Evolutionary conservation across 1,140 invertebrate genomes (phyloP).

Genomic region (Papilio helenus): DNA sequence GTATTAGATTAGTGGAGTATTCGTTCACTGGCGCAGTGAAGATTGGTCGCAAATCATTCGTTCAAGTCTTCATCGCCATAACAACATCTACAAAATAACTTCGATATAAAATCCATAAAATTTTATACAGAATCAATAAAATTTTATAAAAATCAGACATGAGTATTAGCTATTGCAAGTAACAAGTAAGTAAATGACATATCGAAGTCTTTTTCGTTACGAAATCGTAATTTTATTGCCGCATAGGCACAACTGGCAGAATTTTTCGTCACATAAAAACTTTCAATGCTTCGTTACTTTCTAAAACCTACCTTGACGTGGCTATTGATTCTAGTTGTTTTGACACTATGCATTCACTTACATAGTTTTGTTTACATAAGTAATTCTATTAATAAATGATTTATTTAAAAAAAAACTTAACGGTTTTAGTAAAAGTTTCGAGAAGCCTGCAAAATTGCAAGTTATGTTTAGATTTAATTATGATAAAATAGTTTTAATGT

Average conservation of each 20-base stretch:
- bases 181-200: background rate
- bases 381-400: background rate
- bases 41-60: no score
- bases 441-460: background rate
- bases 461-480: background rate
- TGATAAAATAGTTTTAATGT: no score
- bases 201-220: background rate
- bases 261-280: slow-evolving; percentile 11
- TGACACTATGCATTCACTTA: background rate
- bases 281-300: slow-evolving; percentile 20
- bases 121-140: no score
- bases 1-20: no score
- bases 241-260: slow-evolving; percentile 8
- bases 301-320: slow-evolving; percentile 25
- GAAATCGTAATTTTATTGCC: slow-evolving; percentile 19
- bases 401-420: background rate
- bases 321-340: slow-evolving; percentile 17
- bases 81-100: background rate
- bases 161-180: background rate
- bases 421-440: background rate
- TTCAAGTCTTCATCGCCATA: no score
- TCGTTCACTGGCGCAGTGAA: background rate
- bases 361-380: background rate
- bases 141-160: background rate
- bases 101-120: background rate